Evolutionary conservation across 2,888 invertebrate species (phyloP).

Genomic region (Dicranocentrus wangi): DNA sequence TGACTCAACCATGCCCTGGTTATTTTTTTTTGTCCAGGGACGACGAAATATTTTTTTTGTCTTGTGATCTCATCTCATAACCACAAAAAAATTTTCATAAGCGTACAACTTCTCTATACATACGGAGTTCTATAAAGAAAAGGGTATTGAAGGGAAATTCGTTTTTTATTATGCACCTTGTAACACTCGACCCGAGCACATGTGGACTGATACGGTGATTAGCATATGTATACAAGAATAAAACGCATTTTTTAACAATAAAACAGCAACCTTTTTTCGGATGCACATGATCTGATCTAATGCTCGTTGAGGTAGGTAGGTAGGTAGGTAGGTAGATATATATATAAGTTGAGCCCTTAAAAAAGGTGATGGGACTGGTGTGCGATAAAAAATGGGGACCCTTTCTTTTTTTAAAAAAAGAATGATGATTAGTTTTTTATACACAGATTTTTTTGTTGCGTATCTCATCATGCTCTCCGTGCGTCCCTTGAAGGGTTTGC

Average conservation of each 20-base stretch:
- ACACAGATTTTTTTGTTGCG: too few relatives aligned
- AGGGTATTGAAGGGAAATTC: not conserved
- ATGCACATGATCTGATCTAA: slow-evolving; percentile 50
- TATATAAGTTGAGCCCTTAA: slow-evolving; percentile 29
- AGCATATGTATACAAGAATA: slow-evolving; percentile 42
- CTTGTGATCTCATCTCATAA: slow-evolving; percentile 58
- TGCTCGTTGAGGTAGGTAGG: slow-evolving; percentile 44
- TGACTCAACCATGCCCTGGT: not conserved
- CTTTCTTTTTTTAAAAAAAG: too few relatives aligned
- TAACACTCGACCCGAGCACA: slow-evolving; percentile 43
- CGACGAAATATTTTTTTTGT: slow-evolving; percentile 46
- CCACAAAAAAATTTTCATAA: slow-evolving; percentile 73
- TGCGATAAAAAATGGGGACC: slow-evolving; percentile 25
- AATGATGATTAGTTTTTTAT: too few relatives aligned
- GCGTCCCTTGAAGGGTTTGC: too few relatives aligned
- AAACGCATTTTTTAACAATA: slow-evolving; percentile 46
- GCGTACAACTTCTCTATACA: not conserved
- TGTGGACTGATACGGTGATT: slow-evolving; percentile 41
- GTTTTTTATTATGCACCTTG: slow-evolving; percentile 34
- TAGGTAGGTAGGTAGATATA: slow-evolving; percentile 30
- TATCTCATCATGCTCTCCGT: too few relatives aligned
- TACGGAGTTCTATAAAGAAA: slow-evolving; percentile 16
- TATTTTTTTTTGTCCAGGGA: not conserved
- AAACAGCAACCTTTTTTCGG: slow-evolving; percentile 22
- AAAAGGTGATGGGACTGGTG: slow-evolving; percentile 17